Percentiles rank a stretch among this genome's conserved stretches.
Conservation (phyloP, 2,797 vertebrate genomes). For the Tauraco hartlaubi region DNA sequence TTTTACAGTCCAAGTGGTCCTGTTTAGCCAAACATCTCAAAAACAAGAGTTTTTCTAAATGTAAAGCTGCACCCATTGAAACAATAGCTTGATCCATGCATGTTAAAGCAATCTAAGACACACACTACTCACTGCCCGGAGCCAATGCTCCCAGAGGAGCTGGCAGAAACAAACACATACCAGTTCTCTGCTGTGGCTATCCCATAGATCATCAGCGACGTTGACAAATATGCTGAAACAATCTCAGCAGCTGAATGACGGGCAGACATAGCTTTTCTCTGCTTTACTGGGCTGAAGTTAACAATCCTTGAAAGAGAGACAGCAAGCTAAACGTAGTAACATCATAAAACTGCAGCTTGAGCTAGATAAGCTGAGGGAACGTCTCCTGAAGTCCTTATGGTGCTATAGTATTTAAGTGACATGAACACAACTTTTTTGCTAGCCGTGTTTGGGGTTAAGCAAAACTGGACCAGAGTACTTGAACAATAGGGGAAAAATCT, state of each 20-base stretch:
- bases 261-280: background rate
- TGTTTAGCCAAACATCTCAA: background rate
- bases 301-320: background rate
- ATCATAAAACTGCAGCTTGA: background rate
- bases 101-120: background rate
- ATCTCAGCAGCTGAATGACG: background rate
- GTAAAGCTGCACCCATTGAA: background rate
- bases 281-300: background rate
- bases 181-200: background rate
- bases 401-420: background rate
- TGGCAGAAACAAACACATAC: background rate
- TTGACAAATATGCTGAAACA: background rate
- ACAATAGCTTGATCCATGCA: background rate
- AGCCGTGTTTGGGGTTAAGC: background rate
- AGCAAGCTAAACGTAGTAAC: background rate
- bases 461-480: background rate
- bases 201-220: accelerated
- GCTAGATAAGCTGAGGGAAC: accelerated
- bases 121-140: background rate
- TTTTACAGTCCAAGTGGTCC: background rate
- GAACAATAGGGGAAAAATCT: background rate
- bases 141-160: background rate
- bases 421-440: background rate
- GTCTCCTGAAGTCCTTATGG: accelerated
- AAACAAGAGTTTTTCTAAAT: background rate